These are phyloP conservation scores for Bolborhynchus lineola DNA, from an alignment of 2,113 vertebrate genomes.

Conservation along the genomic window DNA sequence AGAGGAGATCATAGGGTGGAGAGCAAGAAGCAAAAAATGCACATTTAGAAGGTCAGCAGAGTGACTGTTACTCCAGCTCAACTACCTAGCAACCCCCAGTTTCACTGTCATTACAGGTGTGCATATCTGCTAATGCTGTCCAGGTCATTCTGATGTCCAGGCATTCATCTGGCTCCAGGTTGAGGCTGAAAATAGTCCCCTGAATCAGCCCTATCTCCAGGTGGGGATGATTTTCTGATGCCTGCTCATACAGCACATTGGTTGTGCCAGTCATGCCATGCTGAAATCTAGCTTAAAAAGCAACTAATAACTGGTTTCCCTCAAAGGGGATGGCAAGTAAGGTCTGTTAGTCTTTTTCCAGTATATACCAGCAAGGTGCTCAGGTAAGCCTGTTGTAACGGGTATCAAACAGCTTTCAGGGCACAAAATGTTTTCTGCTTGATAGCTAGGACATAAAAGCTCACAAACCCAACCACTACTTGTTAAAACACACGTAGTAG, in stretches of 20 bases:
- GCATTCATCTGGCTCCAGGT: neutral
- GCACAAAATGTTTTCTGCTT: neutral
- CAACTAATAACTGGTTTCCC: neutral
- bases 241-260: neutral
- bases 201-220: rapidly evolving
- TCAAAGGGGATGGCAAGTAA: neutral
- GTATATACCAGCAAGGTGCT: neutral
- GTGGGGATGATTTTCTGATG: neutral
- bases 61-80: neutral
- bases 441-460: rapidly evolving
- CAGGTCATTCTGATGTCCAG: neutral
- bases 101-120: neutral
- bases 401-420: neutral
- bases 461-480: neutral
- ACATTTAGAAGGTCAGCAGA: neutral
- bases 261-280: rapidly evolving
- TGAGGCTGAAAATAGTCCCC: neutral
- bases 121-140: neutral
- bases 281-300: neutral
- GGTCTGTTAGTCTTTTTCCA: neutral
- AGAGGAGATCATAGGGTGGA: neutral
- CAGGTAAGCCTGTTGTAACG: neutral
- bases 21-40: neutral
- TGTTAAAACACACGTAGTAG: rapidly evolving
- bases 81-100: neutral